A percentile compares a stretch with the other conserved stretches of the same genome.
These are phyloP conservation scores for Ylistrum balloti DNA, from an alignment of 1,140 invertebrate species.

Conservation along the genomic window DNA sequence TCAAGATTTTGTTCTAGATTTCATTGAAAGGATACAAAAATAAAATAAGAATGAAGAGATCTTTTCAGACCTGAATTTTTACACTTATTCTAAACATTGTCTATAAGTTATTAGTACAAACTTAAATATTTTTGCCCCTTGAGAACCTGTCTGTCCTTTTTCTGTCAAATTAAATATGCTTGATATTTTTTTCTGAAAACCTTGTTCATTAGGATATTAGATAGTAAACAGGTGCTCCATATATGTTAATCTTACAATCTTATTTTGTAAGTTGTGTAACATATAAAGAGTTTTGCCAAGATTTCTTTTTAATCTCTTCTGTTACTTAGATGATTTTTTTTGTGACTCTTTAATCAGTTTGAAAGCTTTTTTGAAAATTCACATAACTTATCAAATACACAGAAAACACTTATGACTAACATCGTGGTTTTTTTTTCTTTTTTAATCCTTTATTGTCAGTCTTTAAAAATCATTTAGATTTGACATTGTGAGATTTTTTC, in stretches of 20 bases:
- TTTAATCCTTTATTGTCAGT: not conserved
- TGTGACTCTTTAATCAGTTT: not conserved
- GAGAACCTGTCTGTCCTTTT: not conserved
- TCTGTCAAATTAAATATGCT: not conserved
- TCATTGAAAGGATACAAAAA: not conserved
- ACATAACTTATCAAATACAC: not conserved
- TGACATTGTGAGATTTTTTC: slow-evolving; percentile 1
- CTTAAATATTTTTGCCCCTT: not conserved
- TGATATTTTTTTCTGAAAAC: not conserved
- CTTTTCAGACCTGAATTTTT: not conserved
- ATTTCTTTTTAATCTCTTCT: not conserved
- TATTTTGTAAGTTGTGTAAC: not conserved
- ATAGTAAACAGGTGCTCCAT: not conserved
- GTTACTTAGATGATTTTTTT: not conserved
- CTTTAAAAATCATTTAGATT: not conserved
- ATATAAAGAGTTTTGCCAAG: not conserved
- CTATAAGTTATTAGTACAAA: not conserved
- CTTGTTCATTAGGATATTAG: not conserved
- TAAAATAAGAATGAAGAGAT: not conserved
- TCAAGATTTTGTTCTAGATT: not conserved
- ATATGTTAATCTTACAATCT: not conserved
- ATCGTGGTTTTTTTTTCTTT: not conserved
- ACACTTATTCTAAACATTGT: not conserved
- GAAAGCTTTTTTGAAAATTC: not conserved
- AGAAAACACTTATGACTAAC: not conserved